Conservation (phyloP, 2,888 invertebrate genomes). For the Nemoura dubitans region DNA sequence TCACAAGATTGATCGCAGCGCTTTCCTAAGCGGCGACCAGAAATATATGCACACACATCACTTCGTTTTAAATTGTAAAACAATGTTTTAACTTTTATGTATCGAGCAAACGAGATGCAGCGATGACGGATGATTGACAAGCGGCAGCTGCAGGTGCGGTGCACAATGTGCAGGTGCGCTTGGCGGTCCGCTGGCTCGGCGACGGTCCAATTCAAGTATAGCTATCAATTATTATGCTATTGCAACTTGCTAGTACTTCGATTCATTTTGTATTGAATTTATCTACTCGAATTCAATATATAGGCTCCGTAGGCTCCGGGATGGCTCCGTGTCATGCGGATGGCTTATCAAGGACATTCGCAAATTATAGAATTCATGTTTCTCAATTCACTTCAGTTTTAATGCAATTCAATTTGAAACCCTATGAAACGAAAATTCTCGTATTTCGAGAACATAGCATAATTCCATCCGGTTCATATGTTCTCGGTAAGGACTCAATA, state of each 20-base stretch:
- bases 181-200: background rate
- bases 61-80: background rate
- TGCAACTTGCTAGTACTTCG: background rate
- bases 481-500: no score
- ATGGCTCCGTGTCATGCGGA: no score
- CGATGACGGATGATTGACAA: background rate
- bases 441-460: no score
- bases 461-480: no score
- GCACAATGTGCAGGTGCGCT: background rate
- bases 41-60: background rate
- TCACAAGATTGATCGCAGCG: background rate
- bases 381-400: no score
- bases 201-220: background rate
- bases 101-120: background rate
- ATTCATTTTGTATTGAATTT: no score
- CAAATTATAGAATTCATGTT: no score
- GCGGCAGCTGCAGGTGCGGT: background rate
- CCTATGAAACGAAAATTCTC: no score
- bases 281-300: no score
- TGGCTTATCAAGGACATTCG: no score
- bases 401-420: no score
- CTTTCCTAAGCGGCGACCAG: background rate
- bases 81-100: background rate
- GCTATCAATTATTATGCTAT: background rate
- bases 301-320: no score